These are phyloP conservation scores for Penaeus indicus DNA, from an alignment of 1,140 invertebrate genomes.

Conservation along the genomic window DNA sequence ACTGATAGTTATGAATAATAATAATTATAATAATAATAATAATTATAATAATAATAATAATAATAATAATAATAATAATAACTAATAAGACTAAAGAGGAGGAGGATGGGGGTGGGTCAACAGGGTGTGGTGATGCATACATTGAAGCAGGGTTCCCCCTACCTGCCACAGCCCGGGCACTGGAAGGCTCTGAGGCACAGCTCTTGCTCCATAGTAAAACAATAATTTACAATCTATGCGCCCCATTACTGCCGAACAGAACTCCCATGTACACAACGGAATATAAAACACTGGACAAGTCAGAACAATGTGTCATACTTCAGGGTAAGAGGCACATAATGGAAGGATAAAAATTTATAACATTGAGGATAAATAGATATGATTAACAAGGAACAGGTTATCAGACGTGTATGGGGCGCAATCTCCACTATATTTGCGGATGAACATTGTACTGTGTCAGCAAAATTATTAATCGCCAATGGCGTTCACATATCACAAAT, in stretches of 20 bases:
- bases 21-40: no score
- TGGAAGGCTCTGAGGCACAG: conserved; percentile 49
- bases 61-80: no score
- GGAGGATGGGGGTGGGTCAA: conserved; percentile 1
- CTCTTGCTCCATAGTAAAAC: conserved; percentile 34
- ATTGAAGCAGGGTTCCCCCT: conserved; percentile 38
- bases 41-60: no score
- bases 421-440: conserved; percentile 33
- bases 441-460: conserved; percentile 43
- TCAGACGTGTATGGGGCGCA: conserved; percentile 28
- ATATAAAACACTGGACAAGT: no score
- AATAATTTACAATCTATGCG: not conserved
- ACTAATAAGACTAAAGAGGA: not conserved
- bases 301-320: no score
- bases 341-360: not conserved
- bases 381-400: not conserved
- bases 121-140: conserved; percentile 8
- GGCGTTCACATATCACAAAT: conserved; percentile 45
- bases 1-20: no score
- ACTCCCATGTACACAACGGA: not conserved
- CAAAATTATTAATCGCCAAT: conserved; percentile 36
- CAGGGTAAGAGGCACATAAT: no score
- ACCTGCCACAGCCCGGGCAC: conserved; percentile 37
- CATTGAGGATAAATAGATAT: not conserved
- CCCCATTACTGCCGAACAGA: conserved; percentile 29